Conservation (phyloP, 1,140 invertebrate genomes). For the Brachionus sp. region DNA sequence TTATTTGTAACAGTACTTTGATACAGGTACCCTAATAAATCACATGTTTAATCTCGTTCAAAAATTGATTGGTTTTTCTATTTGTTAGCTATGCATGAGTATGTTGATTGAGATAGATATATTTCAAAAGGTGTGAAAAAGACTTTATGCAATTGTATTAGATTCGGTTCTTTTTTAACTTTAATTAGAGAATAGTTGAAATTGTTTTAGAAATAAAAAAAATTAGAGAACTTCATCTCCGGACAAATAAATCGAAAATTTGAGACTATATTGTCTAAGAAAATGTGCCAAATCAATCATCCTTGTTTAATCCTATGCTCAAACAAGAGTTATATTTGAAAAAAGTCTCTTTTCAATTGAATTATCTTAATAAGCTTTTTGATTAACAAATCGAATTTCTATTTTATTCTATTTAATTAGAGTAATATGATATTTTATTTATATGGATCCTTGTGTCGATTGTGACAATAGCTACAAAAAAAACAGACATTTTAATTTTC, state of each 20-base stretch:
- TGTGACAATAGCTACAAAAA: too few species aligned
- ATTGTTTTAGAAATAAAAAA: slow-evolving; percentile 5
- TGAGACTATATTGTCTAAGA: slow-evolving; percentile 33
- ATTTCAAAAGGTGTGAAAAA: slow-evolving; percentile 41
- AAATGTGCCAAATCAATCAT: slow-evolving; percentile 35
- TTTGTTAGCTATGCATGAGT: slow-evolving; percentile 9
- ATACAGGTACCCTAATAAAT: not conserved
- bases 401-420: not conserved
- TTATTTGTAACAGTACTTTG: slow-evolving; percentile 37
- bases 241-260: not conserved
- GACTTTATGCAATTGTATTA: slow-evolving; percentile 2
- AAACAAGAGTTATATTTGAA: not conserved
- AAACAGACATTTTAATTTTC: too few species aligned
- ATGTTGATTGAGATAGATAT: slow-evolving; percentile 16
- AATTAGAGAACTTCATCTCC: not conserved
- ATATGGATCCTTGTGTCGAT: too few species aligned
- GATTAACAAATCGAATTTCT: not conserved
- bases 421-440: too few species aligned
- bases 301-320: not conserved
- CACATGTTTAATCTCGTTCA: not conserved
- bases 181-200: slow-evolving; percentile 26
- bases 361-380: not conserved
- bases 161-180: not conserved
- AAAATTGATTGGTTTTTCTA: not conserved
- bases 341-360: not conserved